A percentile compares a stretch with the other conserved stretches of the same genome.
Conservation (phyloP, 1,140 invertebrate species). For the Whitmania pigra region DNA sequence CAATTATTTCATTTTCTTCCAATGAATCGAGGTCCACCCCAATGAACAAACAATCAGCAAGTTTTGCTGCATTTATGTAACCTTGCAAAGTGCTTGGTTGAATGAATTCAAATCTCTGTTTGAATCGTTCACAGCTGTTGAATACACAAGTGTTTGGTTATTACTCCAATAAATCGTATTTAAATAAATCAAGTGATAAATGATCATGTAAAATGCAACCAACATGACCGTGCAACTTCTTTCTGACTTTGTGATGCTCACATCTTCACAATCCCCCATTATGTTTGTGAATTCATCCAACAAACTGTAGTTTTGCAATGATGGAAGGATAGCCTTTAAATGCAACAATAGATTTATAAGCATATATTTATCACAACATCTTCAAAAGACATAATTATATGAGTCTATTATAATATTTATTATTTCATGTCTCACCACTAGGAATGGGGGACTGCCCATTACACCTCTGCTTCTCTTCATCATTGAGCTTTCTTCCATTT, state of each 20-base stretch:
- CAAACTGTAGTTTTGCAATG: not conserved
- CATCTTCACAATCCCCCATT: not conserved
- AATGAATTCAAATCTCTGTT: constrained; percentile 6
- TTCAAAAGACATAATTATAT: too few species aligned
- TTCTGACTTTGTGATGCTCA: not conserved
- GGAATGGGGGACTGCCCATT: constrained; percentile 54
- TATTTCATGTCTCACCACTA: constrained; percentile 49
- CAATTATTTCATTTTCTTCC: not conserved
- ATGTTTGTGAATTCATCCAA: not conserved
- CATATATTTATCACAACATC: too few species aligned
- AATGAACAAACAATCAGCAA: not conserved
- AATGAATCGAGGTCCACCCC: not conserved
- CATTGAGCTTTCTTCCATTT: constrained; percentile 63
- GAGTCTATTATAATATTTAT: too few species aligned
- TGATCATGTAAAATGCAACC: not conserved
- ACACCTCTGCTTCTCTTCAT: constrained; percentile 61
- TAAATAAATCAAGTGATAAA: not conserved
- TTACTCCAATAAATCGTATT: not conserved
- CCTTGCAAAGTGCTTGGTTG: not conserved
- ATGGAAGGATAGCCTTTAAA: not conserved
- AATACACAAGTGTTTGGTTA: not conserved
- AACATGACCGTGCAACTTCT: not conserved
- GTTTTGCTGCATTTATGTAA: not conserved
- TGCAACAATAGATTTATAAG: not conserved
- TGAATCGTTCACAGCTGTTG: not conserved